Evolutionary conservation across 2,797 vertebrate genomes (phyloP), one percentile per base, ranked within the genome.

Genomic region (Thunnus albacares): DNA sequence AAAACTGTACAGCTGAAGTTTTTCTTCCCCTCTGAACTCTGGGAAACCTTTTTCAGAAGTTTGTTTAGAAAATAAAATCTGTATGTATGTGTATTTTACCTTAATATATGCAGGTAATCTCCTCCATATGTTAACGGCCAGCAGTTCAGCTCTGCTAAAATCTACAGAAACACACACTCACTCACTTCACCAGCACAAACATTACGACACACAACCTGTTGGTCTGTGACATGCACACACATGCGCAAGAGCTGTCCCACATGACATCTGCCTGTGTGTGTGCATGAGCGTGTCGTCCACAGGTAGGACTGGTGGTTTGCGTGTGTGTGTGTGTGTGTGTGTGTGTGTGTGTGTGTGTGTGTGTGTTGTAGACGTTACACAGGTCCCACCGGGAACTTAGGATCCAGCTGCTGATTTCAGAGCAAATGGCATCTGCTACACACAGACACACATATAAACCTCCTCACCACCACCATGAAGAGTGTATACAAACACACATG

Each of bases 361-460:
- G 63, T 71, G 57, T 63, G 62, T 71, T 79, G 67, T 75, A 78
- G 80, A 87, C 84, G 82, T 83, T 82, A 86, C 78, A 79, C 65
- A 82, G 72, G 79, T 88, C 89, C 90, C 90, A 82, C 41, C 17
- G 86, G 91, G 89, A 91, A 88, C 71, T 84, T 71, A 58, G 71
- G 84, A 91, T 93, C 91, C 92, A 92, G 92, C 90, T 94, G 93
- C 91, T 92, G 87, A 88, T 83, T 89, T 87, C 84, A 82, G 87
- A 90, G 86, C 80, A 87, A 92, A 87, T 86, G 88, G 80, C 91
- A 92, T 92, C 88, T 92, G 90, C 65, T 61, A 65, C 76, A 81
- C 66, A 80, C 70, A 86, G 79, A 63, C 59, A 62, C 66, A 56
- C 55, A 53, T 53, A 26, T 22, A 56, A 58, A 56, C 53, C 41